Conservation (phyloP, 2,888 invertebrate species). For the Petrolisthes manimaculis region DNA sequence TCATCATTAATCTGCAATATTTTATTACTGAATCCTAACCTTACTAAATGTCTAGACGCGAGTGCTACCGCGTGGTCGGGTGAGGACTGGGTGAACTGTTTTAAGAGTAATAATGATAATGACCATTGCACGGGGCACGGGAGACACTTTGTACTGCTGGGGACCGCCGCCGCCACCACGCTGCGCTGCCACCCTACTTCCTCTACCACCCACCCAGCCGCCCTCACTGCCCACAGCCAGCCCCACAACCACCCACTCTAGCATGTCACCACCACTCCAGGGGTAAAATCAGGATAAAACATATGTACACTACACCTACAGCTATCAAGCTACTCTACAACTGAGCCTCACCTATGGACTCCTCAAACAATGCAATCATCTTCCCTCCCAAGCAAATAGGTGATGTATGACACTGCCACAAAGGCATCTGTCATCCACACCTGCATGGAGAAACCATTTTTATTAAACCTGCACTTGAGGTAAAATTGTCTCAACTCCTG, state of each 20-base stretch:
- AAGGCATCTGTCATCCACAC: no score
- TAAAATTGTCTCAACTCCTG: no score
- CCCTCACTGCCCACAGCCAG: slow-evolving; percentile 12
- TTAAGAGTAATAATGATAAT: slow-evolving; percentile 59
- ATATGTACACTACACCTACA: slow-evolving; percentile 28
- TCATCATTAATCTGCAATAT: slow-evolving; percentile 56
- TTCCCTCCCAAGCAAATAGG: no score
- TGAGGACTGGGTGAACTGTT: slow-evolving; percentile 62
- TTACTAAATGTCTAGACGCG: slow-evolving; percentile 63
- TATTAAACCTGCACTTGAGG: no score
- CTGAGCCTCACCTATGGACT: no score
- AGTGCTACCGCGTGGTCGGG: slow-evolving; percentile 63
- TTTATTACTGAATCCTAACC: slow-evolving; percentile 63
- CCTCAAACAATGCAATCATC: no score
- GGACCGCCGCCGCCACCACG: slow-evolving; percentile 55
- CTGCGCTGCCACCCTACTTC: slow-evolving; percentile 33
- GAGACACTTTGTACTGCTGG: slow-evolving; percentile 63
- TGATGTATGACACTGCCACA: no score
- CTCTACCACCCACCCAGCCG: slow-evolving; percentile 48
- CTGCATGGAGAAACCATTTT: no score
- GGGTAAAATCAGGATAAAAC: slow-evolving; percentile 33
- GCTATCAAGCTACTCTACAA: neutral
- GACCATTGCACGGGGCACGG: slow-evolving; percentile 63
- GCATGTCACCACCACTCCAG: neutral
- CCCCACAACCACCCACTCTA: neutral